These are phyloP conservation scores for Grus americana DNA, from an alignment of 2,113 vertebrate genomes.

Conservation along the genomic window DNA sequence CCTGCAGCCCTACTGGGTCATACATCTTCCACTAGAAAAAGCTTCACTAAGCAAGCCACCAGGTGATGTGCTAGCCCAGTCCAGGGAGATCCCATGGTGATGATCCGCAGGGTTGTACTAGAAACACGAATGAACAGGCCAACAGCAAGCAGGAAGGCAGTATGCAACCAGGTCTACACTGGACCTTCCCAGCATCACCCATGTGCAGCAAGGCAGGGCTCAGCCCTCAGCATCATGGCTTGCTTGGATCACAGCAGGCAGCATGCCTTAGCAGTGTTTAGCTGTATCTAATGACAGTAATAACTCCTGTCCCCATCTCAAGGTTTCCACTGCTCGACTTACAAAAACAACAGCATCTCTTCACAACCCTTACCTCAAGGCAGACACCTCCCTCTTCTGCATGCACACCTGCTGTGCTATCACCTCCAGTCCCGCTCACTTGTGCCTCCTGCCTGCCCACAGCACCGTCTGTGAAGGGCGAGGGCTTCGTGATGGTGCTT, in stretches of 20 bases:
- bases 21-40: neutral
- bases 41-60: neutral
- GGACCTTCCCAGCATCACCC: neutral
- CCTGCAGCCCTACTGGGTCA: neutral
- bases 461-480: neutral
- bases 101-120: neutral
- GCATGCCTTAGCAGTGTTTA: neutral
- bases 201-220: neutral
- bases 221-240: neutral
- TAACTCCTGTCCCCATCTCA: neutral
- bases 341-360: neutral
- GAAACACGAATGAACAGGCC: neutral
- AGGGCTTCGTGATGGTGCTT: neutral
- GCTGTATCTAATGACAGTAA: neutral
- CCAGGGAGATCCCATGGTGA: neutral
- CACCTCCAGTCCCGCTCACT: neutral
- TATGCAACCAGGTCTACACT: accelerated
- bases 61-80: neutral
- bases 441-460: neutral
- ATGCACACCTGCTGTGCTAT: accelerated
- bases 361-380: neutral
- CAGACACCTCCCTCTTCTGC: neutral
- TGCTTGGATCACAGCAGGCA: neutral
- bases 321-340: neutral
- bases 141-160: neutral